phyloP scores from a whole-genome alignment of 2,888 invertebrate species.

The Ctenicera cuprea region DNA sequence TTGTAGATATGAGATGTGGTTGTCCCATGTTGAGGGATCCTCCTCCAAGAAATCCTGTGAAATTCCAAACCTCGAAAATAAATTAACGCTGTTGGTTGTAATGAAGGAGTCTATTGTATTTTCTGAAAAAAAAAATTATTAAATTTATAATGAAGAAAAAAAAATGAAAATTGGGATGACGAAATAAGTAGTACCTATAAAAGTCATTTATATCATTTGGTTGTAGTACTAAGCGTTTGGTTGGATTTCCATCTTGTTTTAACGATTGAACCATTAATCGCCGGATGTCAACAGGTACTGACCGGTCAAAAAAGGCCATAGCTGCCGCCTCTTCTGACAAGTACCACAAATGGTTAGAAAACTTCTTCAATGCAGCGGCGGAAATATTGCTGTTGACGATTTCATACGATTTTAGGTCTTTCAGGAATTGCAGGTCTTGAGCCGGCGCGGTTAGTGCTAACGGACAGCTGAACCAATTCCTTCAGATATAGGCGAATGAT shows the following conservation, averaged over 20 bases:
- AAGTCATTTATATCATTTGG: no score
- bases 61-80: no score
- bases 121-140: not conserved
- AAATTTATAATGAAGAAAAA: not conserved
- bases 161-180: not conserved
- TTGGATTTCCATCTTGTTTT: no score
- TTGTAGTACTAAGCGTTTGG: no score
- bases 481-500: slow-evolving; percentile 59
- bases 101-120: not conserved
- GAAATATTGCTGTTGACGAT: slow-evolving; percentile 52
- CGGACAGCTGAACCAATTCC: slow-evolving; percentile 60
- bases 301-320: slow-evolving; percentile 45
- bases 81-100: no score
- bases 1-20: slow-evolving; percentile 10
- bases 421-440: slow-evolving; percentile 51
- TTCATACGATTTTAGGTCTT: slow-evolving; percentile 51
- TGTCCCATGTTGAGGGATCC: slow-evolving; percentile 38
- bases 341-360: slow-evolving; percentile 56
- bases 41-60: not conserved
- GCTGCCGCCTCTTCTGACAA: slow-evolving; percentile 54
- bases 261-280: no score
- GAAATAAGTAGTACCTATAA: not conserved
- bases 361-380: slow-evolving; percentile 56
- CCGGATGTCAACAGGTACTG: no score
- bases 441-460: slow-evolving; percentile 40